These are phyloP conservation scores for Peromyscus maniculatus DNA, from an alignment of 2,113 vertebrate genomes.

Conservation along the genomic window DNA sequence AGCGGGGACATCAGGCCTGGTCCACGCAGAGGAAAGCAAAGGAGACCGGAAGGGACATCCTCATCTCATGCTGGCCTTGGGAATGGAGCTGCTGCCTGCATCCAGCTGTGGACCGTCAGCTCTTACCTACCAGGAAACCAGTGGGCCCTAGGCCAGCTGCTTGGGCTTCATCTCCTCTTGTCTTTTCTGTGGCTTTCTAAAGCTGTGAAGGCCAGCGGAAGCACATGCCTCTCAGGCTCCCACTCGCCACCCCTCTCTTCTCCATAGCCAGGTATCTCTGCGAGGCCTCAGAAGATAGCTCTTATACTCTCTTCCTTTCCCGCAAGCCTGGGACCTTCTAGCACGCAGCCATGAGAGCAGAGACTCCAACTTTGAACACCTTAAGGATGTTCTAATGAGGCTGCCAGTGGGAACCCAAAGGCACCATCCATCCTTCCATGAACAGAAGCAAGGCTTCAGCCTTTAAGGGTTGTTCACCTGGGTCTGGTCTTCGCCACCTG, in stretches of 20 bases:
- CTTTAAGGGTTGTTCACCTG: neutral
- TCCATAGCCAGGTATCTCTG: constrained; percentile 6
- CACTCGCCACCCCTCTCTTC: constrained; percentile 22
- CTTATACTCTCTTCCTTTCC: neutral
- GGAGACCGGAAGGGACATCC: constrained; percentile 66
- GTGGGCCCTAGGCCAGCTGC: constrained; percentile 56
- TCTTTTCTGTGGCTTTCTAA: constrained; percentile 76
- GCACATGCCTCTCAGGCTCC: constrained; percentile 79
- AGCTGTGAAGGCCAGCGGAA: constrained; percentile 81
- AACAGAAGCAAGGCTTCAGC: neutral
- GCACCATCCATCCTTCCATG: neutral
- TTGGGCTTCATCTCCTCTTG: constrained; percentile 52
- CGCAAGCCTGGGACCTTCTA: neutral
- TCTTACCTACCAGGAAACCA: constrained; percentile 62
- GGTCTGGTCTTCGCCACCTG: neutral
- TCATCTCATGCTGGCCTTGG: constrained; percentile 81
- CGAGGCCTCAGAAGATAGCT: constrained; percentile 53
- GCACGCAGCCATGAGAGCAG: constrained; percentile 29
- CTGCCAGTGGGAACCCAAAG: neutral
- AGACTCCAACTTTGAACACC: constrained; percentile 11
- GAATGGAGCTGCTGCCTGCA: constrained; percentile 73
- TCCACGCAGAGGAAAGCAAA: constrained; percentile 66
- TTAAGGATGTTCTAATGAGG: neutral
- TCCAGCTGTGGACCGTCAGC: constrained; percentile 37
- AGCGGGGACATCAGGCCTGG: neutral